Evolutionary conservation across 2,113 vertebrate genomes (phyloP), one percentile per base, ranked within the genome.

Genomic region (Peromyscus maniculatus): DNA sequence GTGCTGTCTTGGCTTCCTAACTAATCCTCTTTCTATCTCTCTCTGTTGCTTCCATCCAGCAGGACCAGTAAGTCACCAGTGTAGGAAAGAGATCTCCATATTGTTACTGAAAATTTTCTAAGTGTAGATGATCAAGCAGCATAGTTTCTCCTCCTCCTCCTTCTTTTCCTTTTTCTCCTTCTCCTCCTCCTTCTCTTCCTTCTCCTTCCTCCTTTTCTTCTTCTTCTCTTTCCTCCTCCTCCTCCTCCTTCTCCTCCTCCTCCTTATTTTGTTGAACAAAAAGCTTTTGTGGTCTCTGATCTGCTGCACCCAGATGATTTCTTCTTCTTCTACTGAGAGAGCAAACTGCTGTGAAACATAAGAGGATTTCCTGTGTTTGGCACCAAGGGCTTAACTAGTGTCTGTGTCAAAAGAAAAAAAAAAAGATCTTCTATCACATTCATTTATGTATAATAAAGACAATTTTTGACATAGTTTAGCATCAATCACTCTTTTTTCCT

Each of bases 1-100:
- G 6, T 17, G n/a, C 59, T 82, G 87, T 86, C 33, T n/a, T 77
- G 80, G 9, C 59, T 84, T 90, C 93, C 39, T 89, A 83, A 39
- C 17, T 91, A 16, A 64, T 71, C 36, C 43, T 92, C 39, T 89
- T 59, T 66, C 39, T 93, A 7, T 33, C 83, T 92, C 21, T 55
- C 75, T 84, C 49, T 19, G 9, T 66, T 87, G n/a, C 59, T 16
- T 75, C 57, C n/a, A 64, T 75, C 57, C n/a, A 59, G 52, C 5
- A 86, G 52, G 31, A 78, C 82, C 72, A 71, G 91, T 87, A 93
- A 80, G 62, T 96, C n/a, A 80, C 10, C n/a, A 86, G 39, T 66
- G 57, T 46, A 52, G 71, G 71, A 94, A 96, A 88, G 66, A 88
- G 88, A 55, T 75, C 59, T 43, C 52, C 24, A 39, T 84, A 69